Percentiles rank a stretch among this genome's conserved stretches.
Evolutionary conservation across 92 coral and sea anemone species (phyloP).

Genomic region (Actinostola sp.): DNA sequence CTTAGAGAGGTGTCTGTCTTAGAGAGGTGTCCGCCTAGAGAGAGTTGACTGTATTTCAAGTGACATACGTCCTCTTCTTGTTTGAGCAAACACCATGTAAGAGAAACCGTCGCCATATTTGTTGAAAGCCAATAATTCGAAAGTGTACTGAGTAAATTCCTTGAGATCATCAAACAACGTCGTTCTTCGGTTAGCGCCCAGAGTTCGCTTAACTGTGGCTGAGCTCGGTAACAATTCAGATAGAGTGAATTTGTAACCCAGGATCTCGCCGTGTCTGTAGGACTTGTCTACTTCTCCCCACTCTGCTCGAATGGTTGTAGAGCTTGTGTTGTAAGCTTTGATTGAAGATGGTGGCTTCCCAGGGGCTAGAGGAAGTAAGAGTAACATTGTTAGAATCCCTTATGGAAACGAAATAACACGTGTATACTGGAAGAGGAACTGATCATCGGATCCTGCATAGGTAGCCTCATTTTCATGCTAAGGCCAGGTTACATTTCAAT

Average conservation of each 20-base stretch:
- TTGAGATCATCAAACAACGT: constrained; percentile 34
- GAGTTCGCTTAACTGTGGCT: constrained; percentile 9
- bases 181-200: neutral
- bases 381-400: neutral
- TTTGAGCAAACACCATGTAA: constrained; percentile 10
- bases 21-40: no score
- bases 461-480: no score
- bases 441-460: no score
- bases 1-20: no score
- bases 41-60: no score
- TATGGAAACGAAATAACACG: neutral
- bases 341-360: constrained; percentile 57
- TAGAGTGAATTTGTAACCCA: constrained; percentile 62
- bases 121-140: constrained; percentile 52
- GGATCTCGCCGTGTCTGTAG: constrained; percentile 58
- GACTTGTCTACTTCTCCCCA: constrained; percentile 78
- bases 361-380: constrained; percentile 50
- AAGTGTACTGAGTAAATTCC: constrained; percentile 50
- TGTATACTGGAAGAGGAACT: no score
- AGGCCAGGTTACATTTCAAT: no score
- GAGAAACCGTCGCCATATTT: constrained; percentile 54
- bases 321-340: constrained; percentile 61
- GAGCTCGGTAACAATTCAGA: neutral
- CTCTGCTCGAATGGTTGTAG: constrained; percentile 63
- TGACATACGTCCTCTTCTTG: constrained; percentile 59